Conservation (phyloP, 1,140 invertebrate species). For the Melanaphis sacchari region DNA sequence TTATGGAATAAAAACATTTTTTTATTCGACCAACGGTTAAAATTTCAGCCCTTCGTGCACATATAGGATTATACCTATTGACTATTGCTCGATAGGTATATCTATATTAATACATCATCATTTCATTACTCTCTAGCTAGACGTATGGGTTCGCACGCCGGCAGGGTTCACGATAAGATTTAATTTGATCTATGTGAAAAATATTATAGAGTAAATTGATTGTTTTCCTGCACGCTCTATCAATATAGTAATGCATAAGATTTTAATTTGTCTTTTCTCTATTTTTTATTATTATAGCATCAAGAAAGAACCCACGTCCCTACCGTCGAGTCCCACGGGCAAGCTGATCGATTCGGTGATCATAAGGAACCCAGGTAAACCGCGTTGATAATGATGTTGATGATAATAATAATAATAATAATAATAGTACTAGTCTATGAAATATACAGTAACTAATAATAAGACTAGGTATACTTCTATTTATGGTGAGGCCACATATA, state of each 20-base stretch:
- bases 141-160: background rate
- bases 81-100: too few species aligned
- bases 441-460: background rate
- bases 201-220: background rate
- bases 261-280: background rate
- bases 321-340: conserved; percentile 68
- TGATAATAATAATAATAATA: background rate
- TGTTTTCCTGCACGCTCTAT: background rate
- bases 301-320: conserved; percentile 66
- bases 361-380: conserved; percentile 66
- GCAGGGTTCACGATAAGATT: background rate
- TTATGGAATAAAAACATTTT: background rate
- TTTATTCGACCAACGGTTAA: background rate
- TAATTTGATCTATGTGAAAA: background rate
- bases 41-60: background rate
- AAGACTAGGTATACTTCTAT: background rate
- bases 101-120: background rate
- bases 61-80: background rate
- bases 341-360: conserved; percentile 67
- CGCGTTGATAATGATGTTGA: conserved; percentile 27
- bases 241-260: background rate
- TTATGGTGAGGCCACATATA: background rate
- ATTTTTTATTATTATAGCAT: conserved; percentile 65
- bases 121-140: too few species aligned
- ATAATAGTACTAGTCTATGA: background rate